A percentile compares a stretch with the other conserved stretches of the same genome.
Evolutionary conservation across 2,888 invertebrate genomes (phyloP).

Genomic region (Margaritifera margaritifera): DNA sequence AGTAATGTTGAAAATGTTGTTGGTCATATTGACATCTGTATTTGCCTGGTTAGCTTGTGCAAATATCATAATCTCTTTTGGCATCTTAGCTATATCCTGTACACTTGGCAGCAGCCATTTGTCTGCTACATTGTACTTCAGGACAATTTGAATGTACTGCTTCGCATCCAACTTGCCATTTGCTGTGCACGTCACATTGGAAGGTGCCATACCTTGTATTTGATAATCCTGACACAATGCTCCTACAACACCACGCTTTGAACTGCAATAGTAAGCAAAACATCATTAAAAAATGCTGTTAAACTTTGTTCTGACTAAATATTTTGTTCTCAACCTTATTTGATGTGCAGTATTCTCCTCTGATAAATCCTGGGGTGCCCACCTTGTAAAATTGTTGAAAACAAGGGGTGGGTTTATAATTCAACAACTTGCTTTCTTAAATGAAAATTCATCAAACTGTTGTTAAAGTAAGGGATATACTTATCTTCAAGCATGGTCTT

Average conservation of each 20-base stretch:
- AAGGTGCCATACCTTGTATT: background rate
- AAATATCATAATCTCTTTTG: conserved; percentile 2
- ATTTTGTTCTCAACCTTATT: too few species aligned
- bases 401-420: too few species aligned
- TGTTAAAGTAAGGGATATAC: too few species aligned
- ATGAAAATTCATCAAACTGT: too few species aligned
- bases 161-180: conserved; percentile 26
- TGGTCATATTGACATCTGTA: conserved; percentile 12
- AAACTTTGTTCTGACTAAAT: too few species aligned
- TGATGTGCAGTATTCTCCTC: too few species aligned
- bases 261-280: background rate
- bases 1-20: conserved; percentile 15
- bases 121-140: conserved; percentile 25
- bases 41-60: conserved; percentile 19
- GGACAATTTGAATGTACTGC: conserved; percentile 26
- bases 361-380: too few species aligned
- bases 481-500: too few species aligned
- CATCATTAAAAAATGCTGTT: background rate
- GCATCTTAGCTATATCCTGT: conserved; percentile 17
- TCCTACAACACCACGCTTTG: conserved; percentile 10
- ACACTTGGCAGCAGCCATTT: conserved; percentile 19
- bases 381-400: too few species aligned
- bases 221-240: conserved; percentile 11
- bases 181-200: conserved; percentile 21
- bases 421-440: too few species aligned